Conservation (phyloP, 1,140 invertebrate genomes). For the Eciton burchellii region DNA sequence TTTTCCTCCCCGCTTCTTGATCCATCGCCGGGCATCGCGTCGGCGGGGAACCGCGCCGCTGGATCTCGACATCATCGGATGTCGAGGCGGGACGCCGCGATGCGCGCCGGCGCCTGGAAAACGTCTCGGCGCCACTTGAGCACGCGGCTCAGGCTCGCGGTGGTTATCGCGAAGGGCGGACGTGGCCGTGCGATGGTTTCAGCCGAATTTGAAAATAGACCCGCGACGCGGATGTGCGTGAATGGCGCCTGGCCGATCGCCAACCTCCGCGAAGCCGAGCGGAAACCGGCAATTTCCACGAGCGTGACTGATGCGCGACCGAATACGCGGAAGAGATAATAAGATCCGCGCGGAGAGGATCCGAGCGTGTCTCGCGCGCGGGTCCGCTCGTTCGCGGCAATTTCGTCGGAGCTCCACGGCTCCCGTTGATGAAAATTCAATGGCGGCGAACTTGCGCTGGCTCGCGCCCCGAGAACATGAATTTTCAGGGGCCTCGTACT, state of each 20-base stretch:
- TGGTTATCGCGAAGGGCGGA: slow-evolving; percentile 40
- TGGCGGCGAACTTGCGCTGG: background rate
- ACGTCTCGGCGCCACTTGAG: slow-evolving; percentile 37
- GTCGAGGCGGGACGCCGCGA: slow-evolving; percentile 18
- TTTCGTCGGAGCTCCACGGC: slow-evolving; percentile 2
- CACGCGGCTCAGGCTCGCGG: slow-evolving; percentile 12
- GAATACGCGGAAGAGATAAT: slow-evolving; percentile 58
- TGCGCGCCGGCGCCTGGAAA: slow-evolving; percentile 19
- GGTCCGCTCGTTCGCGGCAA: slow-evolving; percentile 8
- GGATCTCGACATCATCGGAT: slow-evolving; percentile 1
- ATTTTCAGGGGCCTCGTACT: background rate
- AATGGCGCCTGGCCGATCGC: slow-evolving; percentile 45
- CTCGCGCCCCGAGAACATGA: background rate
- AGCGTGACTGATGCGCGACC: slow-evolving; percentile 53
- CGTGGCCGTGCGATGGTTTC: slow-evolving; percentile 39
- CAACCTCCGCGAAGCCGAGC: slow-evolving; percentile 46
- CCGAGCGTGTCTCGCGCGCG: slow-evolving; percentile 33
- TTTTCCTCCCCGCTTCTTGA: background rate
- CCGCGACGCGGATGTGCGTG: slow-evolving; percentile 27
- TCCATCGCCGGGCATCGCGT: background rate
- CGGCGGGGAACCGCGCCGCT: background rate
- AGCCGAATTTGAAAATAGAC: slow-evolving; percentile 66
- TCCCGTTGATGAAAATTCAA: slow-evolving; percentile 27
- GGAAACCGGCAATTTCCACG: slow-evolving; percentile 60
- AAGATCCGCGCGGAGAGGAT: slow-evolving; percentile 33